Evolutionary conservation across 1,140 invertebrate genomes (phyloP), one percentile per base, ranked within the genome.

Genomic region (Leptinotarsa texana): DNA sequence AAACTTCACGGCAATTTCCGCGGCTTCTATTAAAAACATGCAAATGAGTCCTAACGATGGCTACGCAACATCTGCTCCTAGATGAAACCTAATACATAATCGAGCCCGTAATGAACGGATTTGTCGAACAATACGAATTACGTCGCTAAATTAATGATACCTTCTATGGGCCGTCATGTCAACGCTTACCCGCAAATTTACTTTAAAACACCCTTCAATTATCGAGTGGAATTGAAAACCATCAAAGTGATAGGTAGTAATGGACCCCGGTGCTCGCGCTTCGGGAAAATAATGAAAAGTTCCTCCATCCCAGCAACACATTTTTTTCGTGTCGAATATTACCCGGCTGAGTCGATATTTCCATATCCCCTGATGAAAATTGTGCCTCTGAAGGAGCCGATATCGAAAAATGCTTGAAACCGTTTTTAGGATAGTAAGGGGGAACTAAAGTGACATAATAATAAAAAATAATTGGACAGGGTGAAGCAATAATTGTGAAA

Each of bases 151-250:
- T 68, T 68, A 68, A 68, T 68, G 66, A 18, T 24, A 27, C 21
- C 22, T 27, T 68, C n/a, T 68, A 27, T 42, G 15, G 13, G 24
- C 66, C 18, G 66, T 68, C 66, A 68, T 47, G 66, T 68, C 66
- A 42, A 68, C 66, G 42, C 66, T 42, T 21, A 68, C 66, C 66
- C 66, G 42, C 66, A 68, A 68, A 68, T 68, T 68, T 68, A 68
- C 66, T 68, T 68, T 68, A 68, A 68, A 68, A 49, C 48, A 47
- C n/a, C 66, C 66, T 42, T 68, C 66, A 49, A 68, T 68, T 68
- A 68, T 68, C 66, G 66, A 68, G 51, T 47, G 24, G 42, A 68
- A 68, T 68, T 68, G 66, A 33, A 68, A 68, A 33, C 66, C 24
- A 66, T 21, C 63, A 66, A 33, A 66, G 18, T 17, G 63, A 24